Percentiles rank a stretch among this genome's conserved stretches.
These are phyloP conservation scores for Loriculus beryllinus DNA, from an alignment of 2,797 vertebrate genomes.

Conservation along the genomic window DNA sequence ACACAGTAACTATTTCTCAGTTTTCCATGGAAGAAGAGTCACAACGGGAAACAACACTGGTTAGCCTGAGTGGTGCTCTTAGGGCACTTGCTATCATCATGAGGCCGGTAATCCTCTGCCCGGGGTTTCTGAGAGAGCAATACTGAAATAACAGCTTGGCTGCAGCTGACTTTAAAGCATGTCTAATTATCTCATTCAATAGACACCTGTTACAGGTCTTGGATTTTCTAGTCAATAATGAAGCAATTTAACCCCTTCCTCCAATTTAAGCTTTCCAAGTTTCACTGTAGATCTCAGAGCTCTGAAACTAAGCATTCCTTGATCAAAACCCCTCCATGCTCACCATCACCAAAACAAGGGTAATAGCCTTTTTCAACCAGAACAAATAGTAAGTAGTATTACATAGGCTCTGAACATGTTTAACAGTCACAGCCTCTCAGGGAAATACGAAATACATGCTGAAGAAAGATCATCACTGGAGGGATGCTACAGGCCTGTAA, in stretches of 20 bases:
- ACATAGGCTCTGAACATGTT: not conserved
- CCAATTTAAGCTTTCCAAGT: not conserved
- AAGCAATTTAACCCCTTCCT: not conserved
- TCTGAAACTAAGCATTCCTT: not conserved
- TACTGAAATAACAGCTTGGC: not conserved
- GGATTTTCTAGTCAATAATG: not conserved
- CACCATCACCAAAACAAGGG: not conserved
- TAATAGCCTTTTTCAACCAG: not conserved
- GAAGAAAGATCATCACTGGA: not conserved
- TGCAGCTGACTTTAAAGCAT: not conserved
- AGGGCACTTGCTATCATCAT: not conserved
- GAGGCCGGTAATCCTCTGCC: not conserved
- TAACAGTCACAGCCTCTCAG: not conserved
- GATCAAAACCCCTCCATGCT: not conserved
- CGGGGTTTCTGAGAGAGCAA: not conserved
- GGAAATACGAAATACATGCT: not conserved
- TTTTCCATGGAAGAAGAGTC: not conserved
- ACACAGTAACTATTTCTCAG: not conserved
- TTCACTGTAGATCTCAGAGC: not conserved
- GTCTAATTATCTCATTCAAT: not conserved
- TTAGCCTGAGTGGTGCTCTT: not conserved
- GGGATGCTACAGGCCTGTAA: not conserved
- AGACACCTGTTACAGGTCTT: not conserved
- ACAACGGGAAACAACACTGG: not conserved
- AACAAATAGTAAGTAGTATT: not conserved